phyloP scores from a whole-genome alignment of 2,888 invertebrate genomes.

The Ornithoptera priamus region DNA sequence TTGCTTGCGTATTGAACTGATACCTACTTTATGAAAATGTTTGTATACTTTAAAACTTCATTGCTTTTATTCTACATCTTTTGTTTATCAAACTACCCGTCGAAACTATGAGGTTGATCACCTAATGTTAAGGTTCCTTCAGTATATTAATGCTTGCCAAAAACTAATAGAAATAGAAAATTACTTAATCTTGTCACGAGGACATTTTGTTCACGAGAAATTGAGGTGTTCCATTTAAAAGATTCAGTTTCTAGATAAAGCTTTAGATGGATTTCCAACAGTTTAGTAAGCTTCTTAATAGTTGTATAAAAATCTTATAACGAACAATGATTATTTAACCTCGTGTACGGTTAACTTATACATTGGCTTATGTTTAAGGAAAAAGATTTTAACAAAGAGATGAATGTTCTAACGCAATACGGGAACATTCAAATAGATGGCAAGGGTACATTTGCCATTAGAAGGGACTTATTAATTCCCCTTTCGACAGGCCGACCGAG shows the following conservation, averaged over 20 bases:
- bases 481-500: conserved; percentile 79
- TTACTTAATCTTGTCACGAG: no score
- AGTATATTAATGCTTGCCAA: no score
- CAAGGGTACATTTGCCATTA: conserved; percentile 79
- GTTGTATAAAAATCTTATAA: neutral
- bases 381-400: conserved; percentile 62
- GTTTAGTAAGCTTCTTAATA: no score
- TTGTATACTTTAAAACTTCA: neutral
- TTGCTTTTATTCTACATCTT: neutral
- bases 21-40: neutral
- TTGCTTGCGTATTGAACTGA: conserved; percentile 19
- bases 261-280: no score
- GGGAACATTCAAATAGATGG: conserved; percentile 79
- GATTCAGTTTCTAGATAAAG: no score
- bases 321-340: neutral
- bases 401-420: conserved; percentile 68
- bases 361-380: conserved; percentile 31
- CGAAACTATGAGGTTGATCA: no score
- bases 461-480: conserved; percentile 80
- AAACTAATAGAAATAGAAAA: no score
- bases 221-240: no score
- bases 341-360: neutral
- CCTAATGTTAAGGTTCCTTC: no score
- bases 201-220: no score
- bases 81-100: neutral